Base-by-base conservation (phyloP, 2,888 invertebrate species). In the Pardosa pseudoannulata region DNA sequence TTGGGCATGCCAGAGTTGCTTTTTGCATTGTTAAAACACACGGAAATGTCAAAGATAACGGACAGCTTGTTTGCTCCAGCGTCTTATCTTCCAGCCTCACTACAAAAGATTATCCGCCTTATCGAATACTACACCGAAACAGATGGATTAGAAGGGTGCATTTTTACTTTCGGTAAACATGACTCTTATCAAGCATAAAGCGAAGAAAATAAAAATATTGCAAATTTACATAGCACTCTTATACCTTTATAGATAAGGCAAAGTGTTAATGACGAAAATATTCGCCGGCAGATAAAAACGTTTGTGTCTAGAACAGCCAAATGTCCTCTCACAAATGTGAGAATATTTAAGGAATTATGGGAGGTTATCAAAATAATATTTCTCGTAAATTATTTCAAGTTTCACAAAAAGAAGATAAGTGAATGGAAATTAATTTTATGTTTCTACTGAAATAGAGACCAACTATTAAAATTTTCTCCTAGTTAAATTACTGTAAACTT, bases 111-210 rank as follows among this genome's bases (percentile, higher is more conserved):
- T 81, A 74, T 80, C 71, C 79, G 3, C 27, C 56, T 80, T 80
- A 81, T 81, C 81, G 39, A 50, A 70, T n/a, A 23, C 67, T 67
- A 67, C 36, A 67, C 67, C 31, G 23, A 73, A 81, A 81, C 81
- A 81, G 81, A 81, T 81, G 81, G 81, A 74, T 74, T 32, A 73
- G 73, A 74, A 81, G 74, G 81, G 74, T 81, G 67, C 46, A 81
- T 81, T 81, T 81, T 81, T 81, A 74, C 81, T 81, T 81, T 81
- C 56, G 62, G 81, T 81, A 74, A 81, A 81, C 74, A 81, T 29
- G 65, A 81, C 74, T 50, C 74, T 80, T 81, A 81, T 81, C 80
- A 36, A 46, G n/a, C 23, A 68, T 13, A 68, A 74, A 81, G 62
- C 23, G 23, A 11, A 74, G 74, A 81, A 81, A 81, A 81, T 81